These are phyloP conservation scores for Phaetusa simplex DNA, from an alignment of 2,113 vertebrate species.

Conservation along the genomic window DNA sequence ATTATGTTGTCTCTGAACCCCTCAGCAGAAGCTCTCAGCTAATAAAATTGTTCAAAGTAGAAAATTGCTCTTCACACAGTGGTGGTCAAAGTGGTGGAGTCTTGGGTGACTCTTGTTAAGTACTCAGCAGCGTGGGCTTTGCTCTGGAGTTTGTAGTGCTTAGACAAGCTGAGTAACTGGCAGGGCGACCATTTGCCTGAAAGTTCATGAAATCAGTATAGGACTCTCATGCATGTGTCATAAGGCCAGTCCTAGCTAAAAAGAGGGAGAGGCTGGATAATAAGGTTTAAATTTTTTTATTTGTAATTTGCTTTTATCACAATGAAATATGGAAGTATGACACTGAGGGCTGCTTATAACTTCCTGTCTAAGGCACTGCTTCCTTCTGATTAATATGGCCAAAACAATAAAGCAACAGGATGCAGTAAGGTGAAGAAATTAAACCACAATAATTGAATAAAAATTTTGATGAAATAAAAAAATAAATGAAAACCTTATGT, in stretches of 20 bases:
- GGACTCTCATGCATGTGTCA: neutral
- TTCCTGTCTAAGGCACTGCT: neutral
- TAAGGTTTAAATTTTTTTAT: neutral
- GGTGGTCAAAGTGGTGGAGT: neutral
- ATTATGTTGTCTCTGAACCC: neutral
- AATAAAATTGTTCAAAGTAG: neutral
- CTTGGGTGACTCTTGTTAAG: neutral
- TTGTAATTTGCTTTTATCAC: neutral
- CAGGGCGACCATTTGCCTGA: neutral
- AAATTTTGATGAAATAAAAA: constrained; percentile 33
- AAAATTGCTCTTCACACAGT: neutral
- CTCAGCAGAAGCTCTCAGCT: neutral
- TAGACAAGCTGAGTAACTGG: neutral
- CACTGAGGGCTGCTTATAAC: neutral
- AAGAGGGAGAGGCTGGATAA: neutral
- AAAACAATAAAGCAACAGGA: neutral
- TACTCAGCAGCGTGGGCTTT: neutral
- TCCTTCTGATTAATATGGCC: neutral
- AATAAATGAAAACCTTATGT: constrained; percentile 35
- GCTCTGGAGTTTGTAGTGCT: neutral
- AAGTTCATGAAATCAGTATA: neutral
- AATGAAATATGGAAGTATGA: neutral
- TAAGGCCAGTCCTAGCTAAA: neutral
- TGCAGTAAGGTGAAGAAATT: neutral
- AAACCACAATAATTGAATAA: constrained; percentile 15